Conservation (phyloP, 1,140 invertebrate species). For the Drosophila parabipectinata region DNA sequence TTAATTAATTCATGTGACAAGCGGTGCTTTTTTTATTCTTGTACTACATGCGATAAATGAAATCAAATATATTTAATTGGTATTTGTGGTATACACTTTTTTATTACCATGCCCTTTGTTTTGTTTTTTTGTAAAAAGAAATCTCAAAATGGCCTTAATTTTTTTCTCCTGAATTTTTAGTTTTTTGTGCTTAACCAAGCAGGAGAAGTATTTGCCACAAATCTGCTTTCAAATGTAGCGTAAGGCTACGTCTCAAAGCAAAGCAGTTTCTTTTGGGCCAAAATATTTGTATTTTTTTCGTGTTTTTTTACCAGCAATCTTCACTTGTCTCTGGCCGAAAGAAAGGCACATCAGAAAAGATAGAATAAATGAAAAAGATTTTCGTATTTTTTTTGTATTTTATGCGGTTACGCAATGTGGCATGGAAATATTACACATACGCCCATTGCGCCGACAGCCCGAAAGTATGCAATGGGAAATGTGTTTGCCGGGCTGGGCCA, state of each 20-base stretch:
- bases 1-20: background rate
- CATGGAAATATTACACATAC: constrained; percentile 51
- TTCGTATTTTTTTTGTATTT: constrained; percentile 24
- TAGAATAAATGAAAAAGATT: constrained; percentile 1
- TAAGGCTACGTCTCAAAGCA: constrained; percentile 25
- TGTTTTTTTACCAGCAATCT: constrained; percentile 9
- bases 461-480: constrained; percentile 39
- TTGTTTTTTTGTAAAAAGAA: background rate
- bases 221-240: constrained; percentile 49
- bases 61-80: constrained; percentile 1
- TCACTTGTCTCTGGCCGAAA: constrained; percentile 32
- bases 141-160: background rate
- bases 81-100: background rate
- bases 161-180: background rate
- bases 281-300: constrained; percentile 6
- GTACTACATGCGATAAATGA: background rate
- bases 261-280: constrained; percentile 20
- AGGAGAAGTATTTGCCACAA: constrained; percentile 42
- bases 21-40: background rate
- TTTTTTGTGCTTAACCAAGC: constrained; percentile 11
- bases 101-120: background rate
- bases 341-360: constrained; percentile 7
- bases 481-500: background rate
- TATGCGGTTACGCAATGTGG: constrained; percentile 37
- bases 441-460: constrained; percentile 34